Percentiles rank a stretch among this genome's conserved stretches.
These are phyloP conservation scores for Petroica traversi DNA, from an alignment of 2,113 vertebrate species.

Conservation along the genomic window DNA sequence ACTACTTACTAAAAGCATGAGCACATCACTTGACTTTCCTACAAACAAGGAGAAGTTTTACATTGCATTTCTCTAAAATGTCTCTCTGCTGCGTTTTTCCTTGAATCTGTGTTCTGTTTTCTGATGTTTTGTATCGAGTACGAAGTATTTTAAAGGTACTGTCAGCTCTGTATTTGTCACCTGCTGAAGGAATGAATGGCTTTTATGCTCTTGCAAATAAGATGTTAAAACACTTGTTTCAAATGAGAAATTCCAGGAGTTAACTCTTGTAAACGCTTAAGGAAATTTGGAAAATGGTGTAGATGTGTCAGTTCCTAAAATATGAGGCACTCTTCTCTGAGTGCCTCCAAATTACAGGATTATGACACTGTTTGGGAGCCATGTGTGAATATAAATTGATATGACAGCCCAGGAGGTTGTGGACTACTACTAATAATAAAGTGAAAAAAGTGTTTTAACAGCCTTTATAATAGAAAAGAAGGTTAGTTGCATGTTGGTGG, in stretches of 20 bases:
- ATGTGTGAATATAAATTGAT: neutral
- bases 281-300: neutral
- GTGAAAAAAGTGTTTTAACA: conserved; percentile 57
- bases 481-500: conserved; percentile 48
- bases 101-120: conserved; percentile 59
- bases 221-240: conserved; percentile 43
- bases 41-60: conserved; percentile 77
- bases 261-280: neutral
- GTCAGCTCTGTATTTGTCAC: conserved; percentile 29
- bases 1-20: conserved; percentile 79
- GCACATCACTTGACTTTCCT: conserved; percentile 82
- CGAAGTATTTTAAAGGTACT: conserved; percentile 40
- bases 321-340: neutral
- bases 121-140: conserved; percentile 38
- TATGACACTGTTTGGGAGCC: neutral
- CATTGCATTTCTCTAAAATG: conserved; percentile 33
- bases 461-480: conserved; percentile 17
- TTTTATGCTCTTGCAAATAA: conserved; percentile 22
- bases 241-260: neutral
- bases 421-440: neutral
- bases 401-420: neutral
- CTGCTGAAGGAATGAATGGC: conserved; percentile 35
- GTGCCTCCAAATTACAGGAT: neutral
- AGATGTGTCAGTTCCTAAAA: neutral
- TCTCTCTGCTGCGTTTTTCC: conserved; percentile 46